Conservation (phyloP, 2,113 vertebrate species). For the Bagarius yarrelli region DNA sequence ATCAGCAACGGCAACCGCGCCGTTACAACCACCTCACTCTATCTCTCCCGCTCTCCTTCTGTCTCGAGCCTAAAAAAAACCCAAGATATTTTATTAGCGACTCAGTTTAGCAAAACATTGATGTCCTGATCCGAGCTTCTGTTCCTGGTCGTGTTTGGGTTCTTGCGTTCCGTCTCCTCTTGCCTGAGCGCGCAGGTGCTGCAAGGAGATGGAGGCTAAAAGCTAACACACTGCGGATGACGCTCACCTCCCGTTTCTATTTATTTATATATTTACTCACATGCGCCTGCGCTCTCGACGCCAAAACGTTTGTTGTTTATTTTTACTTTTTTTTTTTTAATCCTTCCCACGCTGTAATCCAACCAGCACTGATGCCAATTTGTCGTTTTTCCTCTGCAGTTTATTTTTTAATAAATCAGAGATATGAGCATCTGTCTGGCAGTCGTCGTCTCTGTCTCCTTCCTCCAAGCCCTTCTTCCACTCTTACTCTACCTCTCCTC, state of each 20-base stretch:
- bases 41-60: neutral
- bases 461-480: conserved; percentile 11
- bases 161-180: neutral
- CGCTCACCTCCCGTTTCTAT: conserved; percentile 59
- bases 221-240: conserved; percentile 70
- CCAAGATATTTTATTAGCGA: conserved; percentile 12
- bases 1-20: conserved; percentile 62
- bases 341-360: neutral
- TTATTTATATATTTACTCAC: conserved; percentile 61
- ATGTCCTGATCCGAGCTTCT: conserved; percentile 9
- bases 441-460: conserved; percentile 5
- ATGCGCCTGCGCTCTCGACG: conserved; percentile 33
- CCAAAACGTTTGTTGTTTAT: conserved; percentile 15
- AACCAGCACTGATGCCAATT: neutral
- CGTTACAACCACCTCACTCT: conserved; percentile 49
- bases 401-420: conserved; percentile 13
- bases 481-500: conserved; percentile 39
- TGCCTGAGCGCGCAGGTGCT: conserved; percentile 52
- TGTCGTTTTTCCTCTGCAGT: neutral
- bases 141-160: conserved; percentile 6
- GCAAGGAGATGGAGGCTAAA: conserved; percentile 61
- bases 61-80: conserved; percentile 32
- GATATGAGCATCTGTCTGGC: neutral
- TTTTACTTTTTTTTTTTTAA: neutral
- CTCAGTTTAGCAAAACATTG: neutral